phyloP scores from a whole-genome alignment of 2,113 vertebrate species.

The Bambusicola thoracicus region DNA sequence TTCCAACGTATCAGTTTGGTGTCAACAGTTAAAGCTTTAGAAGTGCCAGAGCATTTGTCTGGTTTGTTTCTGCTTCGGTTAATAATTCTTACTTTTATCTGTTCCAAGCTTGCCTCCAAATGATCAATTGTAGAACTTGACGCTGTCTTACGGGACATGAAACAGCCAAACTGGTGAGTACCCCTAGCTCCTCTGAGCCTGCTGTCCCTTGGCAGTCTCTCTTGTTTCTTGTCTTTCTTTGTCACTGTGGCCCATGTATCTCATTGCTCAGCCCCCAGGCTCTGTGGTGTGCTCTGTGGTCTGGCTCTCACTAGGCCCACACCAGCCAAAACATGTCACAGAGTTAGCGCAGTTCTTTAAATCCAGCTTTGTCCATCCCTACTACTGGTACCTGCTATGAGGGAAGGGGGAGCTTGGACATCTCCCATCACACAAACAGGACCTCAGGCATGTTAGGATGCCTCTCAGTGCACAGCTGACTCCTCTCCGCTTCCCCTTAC shows the following conservation, averaged over 20 bases:
- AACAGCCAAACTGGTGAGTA: neutral
- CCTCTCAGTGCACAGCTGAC: neutral
- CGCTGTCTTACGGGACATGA: neutral
- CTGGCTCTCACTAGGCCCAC: neutral
- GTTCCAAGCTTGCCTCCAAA: neutral
- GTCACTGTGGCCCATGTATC: neutral
- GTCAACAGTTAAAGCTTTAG: neutral
- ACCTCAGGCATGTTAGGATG: neutral
- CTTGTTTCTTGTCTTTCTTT: neutral
- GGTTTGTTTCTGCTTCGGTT: neutral
- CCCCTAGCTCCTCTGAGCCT: neutral
- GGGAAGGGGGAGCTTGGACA: neutral
- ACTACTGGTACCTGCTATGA: neutral
- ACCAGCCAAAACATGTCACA: neutral
- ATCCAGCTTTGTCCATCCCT: neutral
- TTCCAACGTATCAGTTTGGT: too few relatives aligned
- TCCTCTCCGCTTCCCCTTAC: neutral
- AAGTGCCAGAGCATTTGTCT: neutral
- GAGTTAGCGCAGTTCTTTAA: neutral
- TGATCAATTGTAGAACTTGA: neutral
- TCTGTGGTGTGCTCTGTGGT: neutral
- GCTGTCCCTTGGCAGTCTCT: neutral
- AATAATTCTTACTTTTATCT: neutral
- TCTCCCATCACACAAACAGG: neutral
- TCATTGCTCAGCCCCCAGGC: neutral